Base-by-base conservation (phyloP, 2,888 invertebrate species). In the Cheilosia grossa region DNA sequence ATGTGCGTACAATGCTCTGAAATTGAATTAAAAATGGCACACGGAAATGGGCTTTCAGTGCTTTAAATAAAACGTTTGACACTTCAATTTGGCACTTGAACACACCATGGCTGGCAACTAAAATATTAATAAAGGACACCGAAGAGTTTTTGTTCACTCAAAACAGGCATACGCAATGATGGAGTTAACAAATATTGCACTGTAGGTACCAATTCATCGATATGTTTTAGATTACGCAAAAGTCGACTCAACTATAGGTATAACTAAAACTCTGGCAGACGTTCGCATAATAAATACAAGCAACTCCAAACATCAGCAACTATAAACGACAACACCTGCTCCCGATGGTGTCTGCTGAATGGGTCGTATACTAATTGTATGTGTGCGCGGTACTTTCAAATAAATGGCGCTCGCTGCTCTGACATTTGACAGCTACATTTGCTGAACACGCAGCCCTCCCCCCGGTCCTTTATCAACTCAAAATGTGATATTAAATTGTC, bases 401-500 rank as follows among this genome's bases (percentile, higher is more conserved):
- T 21, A 24, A 54, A 74, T 42, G 7, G 24, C n/a, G 44, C 13
- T 27, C 44, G 21, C 53, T 63, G 56, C 44, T 21, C 53, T 56
- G 56, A 44, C 59, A 59, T 44, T 70, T 70, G 63, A 63, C 81
- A 75, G 42, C 10, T 49, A 42, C 56, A 63, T 54, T 53, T 21
- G 61, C 5, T 44, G 44, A 10, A 4, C 40, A 44, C n/a, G n/a
- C 17, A 37, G 7, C 10, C 27, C 10, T 10, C 7, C 24, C 59
- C 40, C 9, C 1, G 6, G 30, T 6, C 33, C 63, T 37, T 37
- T 61, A 72, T 73, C 17, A 30, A 67, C 42, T 37, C 44, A 54
- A 64, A 64, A 66, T 69, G 64, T 74, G 69, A 79, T 69, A 54
- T 74, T 69, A 69, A 79, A 73, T 54, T 79, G 79, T 79, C 69